Evolutionary conservation across 2,797 vertebrate genomes (phyloP), one percentile per base, ranked within the genome.

Genomic region (Gadopsis bispinosus): DNA sequence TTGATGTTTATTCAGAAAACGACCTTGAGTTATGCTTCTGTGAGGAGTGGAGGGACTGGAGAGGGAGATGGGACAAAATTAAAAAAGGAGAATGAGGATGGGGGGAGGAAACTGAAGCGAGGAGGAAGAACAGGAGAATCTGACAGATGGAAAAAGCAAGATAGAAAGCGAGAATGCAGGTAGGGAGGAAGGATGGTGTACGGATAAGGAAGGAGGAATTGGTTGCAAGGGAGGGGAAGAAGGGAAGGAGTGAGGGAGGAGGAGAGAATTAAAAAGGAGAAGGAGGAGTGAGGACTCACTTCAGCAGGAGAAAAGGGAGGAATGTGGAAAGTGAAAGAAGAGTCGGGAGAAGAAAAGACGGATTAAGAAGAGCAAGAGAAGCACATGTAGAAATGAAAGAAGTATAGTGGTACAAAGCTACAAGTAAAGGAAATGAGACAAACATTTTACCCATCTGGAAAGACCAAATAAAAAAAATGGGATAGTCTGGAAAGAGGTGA

Each of bases 11-110:
- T 87, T 84, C 33, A 12, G 62, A 54, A 76, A 82, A 70, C 1
- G 59, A 88, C 82, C 85, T 87, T 87, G 80, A 80, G 41, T 72
- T 78, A 39, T 43, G 20, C 31, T 54, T 64, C 35, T 51, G 64
- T 19, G 67, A 65, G 22, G 67, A 76, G 54, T 17, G 29, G 11
- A n/a, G 39, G 26, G 62, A n/a, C 16, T 14, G 58, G 14, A 45
- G 56, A 48, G 29, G 35, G 59, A 62, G 41, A 78, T 0, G 22
- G 48, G 33, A 63, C 67, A 59, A 53, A 73, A 73, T 80, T 48
- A 69, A 79, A 66, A n/a, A 6, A 33, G 19, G 5, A 8, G 10
- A 12, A 9, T 26, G 19, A 22, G 19, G 35, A 48, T 37, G 19
- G 37, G 50, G 45, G 56, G 47, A 22, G 9, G 8, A 48, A 22